phyloP scores from a whole-genome alignment of 2,888 invertebrate species.

The Dione vanillae region DNA sequence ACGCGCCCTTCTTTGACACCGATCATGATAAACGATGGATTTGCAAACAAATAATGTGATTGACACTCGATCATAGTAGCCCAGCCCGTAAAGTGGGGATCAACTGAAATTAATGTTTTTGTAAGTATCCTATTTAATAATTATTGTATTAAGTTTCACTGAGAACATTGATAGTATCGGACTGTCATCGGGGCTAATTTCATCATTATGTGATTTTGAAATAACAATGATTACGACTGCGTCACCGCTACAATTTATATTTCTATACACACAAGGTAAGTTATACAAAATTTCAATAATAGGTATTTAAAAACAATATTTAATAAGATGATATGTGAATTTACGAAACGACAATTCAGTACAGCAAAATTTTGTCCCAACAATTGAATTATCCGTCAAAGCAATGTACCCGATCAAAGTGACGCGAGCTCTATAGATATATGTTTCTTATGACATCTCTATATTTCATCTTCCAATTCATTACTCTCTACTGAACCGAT shows the following conservation, averaged over 20 bases:
- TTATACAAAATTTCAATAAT: too few species aligned
- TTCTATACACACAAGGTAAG: too few species aligned
- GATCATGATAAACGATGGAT: slow-evolving; percentile 9
- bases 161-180: background rate
- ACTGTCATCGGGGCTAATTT: too few species aligned
- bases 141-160: background rate
- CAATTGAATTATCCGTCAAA: background rate
- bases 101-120: background rate
- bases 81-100: background rate
- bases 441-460: slow-evolving; percentile 23
- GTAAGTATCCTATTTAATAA: background rate
- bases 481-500: slow-evolving; percentile 26
- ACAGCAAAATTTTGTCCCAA: background rate
- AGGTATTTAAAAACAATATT: too few species aligned
- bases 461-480: slow-evolving; percentile 30
- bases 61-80: slow-evolving; percentile 2
- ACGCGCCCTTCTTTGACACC: background rate
- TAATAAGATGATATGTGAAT: too few species aligned
- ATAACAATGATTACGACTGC: too few species aligned
- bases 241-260: too few species aligned
- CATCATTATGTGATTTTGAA: too few species aligned
- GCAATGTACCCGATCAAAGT: slow-evolving; percentile 8
- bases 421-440: slow-evolving; percentile 12
- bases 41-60: slow-evolving; percentile 12
- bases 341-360: background rate